These are phyloP conservation scores for Cerastis rubricosa DNA, from an alignment of 2,888 invertebrate genomes.

Conservation along the genomic window DNA sequence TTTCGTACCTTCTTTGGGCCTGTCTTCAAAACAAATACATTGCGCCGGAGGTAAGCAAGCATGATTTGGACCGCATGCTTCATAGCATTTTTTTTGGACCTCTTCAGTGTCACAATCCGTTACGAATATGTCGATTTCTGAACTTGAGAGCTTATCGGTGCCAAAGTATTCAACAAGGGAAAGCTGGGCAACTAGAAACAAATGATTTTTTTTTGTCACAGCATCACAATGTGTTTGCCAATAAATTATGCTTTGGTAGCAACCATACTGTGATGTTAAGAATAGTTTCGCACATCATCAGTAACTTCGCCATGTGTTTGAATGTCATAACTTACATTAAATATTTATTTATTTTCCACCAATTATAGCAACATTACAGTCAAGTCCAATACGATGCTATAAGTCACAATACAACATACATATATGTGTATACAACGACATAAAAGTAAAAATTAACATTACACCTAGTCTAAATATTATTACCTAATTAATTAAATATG, in stretches of 20 bases:
- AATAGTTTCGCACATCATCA: neutral
- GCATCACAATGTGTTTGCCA: neutral
- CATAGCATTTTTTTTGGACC: slow-evolving; percentile 32
- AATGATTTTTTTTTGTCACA: neutral
- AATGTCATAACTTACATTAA: no score
- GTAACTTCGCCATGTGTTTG: no score
- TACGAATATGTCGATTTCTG: neutral
- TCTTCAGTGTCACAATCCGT: slow-evolving; percentile 32
- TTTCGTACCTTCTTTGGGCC: slow-evolving; percentile 12
- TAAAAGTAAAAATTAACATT: no score
- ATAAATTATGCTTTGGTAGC: neutral
- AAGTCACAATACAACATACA: no score
- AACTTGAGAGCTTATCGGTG: slow-evolving; percentile 18
- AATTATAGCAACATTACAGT: no score
- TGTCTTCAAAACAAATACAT: slow-evolving; percentile 55
- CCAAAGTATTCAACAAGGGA: slow-evolving; percentile 52
- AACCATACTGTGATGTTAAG: neutral
- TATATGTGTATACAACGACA: no score
- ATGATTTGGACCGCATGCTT: slow-evolving; percentile 52
- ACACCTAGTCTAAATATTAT: no score
- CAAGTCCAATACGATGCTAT: no score
- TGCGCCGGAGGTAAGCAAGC: slow-evolving; percentile 55
- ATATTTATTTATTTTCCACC: no score
- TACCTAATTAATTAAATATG: no score
- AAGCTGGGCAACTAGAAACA: slow-evolving; percentile 53